phyloP scores from a whole-genome alignment of 2,113 vertebrate species.

The Hyla sarda region DNA sequence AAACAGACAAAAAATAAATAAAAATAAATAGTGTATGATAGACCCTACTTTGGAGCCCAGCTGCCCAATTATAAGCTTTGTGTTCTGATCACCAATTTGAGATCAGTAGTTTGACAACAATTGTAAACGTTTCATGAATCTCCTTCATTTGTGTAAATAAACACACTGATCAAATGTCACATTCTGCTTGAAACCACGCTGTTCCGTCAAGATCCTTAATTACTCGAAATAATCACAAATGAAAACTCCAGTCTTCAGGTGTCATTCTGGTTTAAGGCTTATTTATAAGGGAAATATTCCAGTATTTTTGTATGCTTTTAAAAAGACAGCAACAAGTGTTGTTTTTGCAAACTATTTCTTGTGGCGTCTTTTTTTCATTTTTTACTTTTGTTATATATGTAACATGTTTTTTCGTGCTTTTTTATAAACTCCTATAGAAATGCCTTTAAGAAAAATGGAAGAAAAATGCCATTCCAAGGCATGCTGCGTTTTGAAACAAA shows the following conservation, averaged over 20 bases:
- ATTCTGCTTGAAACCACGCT: background rate
- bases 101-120: constrained; percentile 3
- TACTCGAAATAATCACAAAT: constrained; percentile 12
- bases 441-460: too few species aligned
- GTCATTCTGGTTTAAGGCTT: background rate
- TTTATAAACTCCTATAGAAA: too few species aligned
- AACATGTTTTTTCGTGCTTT: too few species aligned
- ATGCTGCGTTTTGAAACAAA: too few species aligned
- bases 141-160: constrained; percentile 21
- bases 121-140: constrained; percentile 5
- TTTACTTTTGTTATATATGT: too few species aligned
- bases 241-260: background rate
- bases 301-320: too few species aligned
- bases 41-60: background rate
- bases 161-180: constrained; percentile 8
- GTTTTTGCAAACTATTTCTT: too few species aligned
- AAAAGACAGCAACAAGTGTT: too few species aligned
- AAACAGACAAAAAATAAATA: too few species aligned
- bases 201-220: constrained; percentile 23
- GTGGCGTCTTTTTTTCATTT: too few species aligned
- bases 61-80: constrained; percentile 26
- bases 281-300: background rate
- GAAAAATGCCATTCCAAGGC: too few species aligned
- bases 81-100: constrained; percentile 34
- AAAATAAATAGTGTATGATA: background rate